Conservation (phyloP, 2,797 vertebrate genomes). For the Ammospiza maritima region DNA sequence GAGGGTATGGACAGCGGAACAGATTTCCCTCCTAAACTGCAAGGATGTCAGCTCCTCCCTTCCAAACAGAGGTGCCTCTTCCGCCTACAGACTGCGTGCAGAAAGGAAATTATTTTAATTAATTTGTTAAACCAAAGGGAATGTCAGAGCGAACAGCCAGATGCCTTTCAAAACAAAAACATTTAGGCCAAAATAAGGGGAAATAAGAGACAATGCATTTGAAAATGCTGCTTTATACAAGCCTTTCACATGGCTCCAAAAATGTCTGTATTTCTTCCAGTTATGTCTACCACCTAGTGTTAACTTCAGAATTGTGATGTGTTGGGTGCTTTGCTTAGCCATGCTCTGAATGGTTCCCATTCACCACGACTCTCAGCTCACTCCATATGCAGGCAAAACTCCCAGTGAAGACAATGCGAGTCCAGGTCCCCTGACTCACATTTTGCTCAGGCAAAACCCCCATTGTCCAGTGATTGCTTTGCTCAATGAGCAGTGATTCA, state of each 20-base stretch:
- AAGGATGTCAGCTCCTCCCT: background rate
- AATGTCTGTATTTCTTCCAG: slow-evolving; percentile 61
- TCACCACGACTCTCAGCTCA: slow-evolving; percentile 29
- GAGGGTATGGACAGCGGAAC: background rate
- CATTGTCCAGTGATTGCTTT: slow-evolving; percentile 22
- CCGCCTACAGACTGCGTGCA: background rate
- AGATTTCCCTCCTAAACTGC: background rate
- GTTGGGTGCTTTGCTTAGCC: slow-evolving; percentile 31
- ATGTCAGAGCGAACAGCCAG: background rate
- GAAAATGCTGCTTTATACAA: slow-evolving; percentile 37
- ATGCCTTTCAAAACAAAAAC: slow-evolving; percentile 40
- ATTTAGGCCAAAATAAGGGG: background rate
- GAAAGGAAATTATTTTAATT: slow-evolving; percentile 44
- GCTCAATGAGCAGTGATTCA: slow-evolving; percentile 34
- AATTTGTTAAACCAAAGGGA: slow-evolving; percentile 44
- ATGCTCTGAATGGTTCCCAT: slow-evolving; percentile 14
- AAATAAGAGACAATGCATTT: slow-evolving; percentile 42
- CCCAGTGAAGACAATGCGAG: slow-evolving; percentile 33
- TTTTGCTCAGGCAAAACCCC: slow-evolving; percentile 42
- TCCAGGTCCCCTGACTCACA: slow-evolving; percentile 54
- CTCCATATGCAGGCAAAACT: slow-evolving; percentile 53
- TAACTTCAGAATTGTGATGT: slow-evolving; percentile 56
- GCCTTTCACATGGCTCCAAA: slow-evolving; percentile 53
- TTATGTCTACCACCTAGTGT: slow-evolving; percentile 60
- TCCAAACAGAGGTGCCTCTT: background rate